Evolutionary conservation across 2,797 vertebrate genomes (phyloP), one percentile per base, ranked within the genome.

Genomic region (Liparis tanakae): DNA sequence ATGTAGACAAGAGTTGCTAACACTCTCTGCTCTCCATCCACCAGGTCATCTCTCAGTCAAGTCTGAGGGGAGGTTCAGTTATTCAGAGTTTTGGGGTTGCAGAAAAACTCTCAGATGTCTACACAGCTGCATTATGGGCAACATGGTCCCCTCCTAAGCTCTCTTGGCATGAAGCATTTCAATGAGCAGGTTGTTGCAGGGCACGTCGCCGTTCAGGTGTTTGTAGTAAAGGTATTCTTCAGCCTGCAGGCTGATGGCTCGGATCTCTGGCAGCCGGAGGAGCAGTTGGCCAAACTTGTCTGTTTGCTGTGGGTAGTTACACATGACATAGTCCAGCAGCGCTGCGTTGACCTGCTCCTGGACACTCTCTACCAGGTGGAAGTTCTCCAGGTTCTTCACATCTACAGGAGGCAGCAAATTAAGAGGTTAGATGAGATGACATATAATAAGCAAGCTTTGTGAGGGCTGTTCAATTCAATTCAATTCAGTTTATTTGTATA

Each of bases 211-310:
- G 0, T 97, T 98, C 91, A 99, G 97, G 93, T 99, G 98, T 92
- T 99, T 99, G 93, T 97, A 98, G 86, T 99, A 99, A 72, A 99
- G 96, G 92, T 99, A 99, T 90, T 99, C 98, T 92, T 99, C 98
- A 0, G 98, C 98, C 94, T 99, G 98, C 94, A 97, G 93, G 87
- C 98, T 99, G 94, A 99, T 96, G 74, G 97, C 97, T 20, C 98
- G 96, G 91, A 99, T 97, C 92, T 99, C 98, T 0, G 98, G 97
- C 60, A 99, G 95, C 83, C 97, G 94, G 46, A 98, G 95, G 67
- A 99, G 96, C 50, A 99, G 95, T 91, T 99, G 98, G 76, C 97
- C 97, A 13, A 98, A 99, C 93, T 97, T 98, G 93, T 99, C 98
- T 9, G 96, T 96, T 85, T 99, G 97, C 93, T 99, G 98, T 0